Conservation (phyloP, 2,888 invertebrate species). For the Nemotelus pantherinus region DNA sequence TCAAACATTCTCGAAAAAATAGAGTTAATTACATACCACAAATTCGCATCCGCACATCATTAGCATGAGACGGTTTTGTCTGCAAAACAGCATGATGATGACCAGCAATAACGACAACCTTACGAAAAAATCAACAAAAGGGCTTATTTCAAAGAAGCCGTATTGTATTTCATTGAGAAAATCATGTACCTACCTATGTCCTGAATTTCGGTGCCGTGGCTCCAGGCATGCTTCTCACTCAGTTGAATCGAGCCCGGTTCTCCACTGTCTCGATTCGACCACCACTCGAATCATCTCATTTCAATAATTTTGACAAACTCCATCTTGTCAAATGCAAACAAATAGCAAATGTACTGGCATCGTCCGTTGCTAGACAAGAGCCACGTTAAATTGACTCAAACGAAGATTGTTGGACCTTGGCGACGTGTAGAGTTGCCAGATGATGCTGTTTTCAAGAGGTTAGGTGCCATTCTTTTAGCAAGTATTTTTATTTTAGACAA, state of each 20-base stretch:
- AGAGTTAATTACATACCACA: constrained; percentile 9
- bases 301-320: constrained; percentile 50
- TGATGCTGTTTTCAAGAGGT: not conserved
- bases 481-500: too few species aligned
- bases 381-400: constrained; percentile 31
- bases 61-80: not conserved
- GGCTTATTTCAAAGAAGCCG: constrained; percentile 3
- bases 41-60: not conserved
- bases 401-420: constrained; percentile 31
- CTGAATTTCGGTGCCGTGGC: not conserved
- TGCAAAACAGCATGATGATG: not conserved
- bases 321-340: constrained; percentile 47
- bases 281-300: constrained; percentile 31
- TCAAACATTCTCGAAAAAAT: not conserved
- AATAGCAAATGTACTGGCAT: constrained; percentile 33
- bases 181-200: constrained; percentile 6
- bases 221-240: too few species aligned
- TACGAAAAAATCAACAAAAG: not conserved
- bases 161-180: constrained; percentile 23
- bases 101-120: constrained; percentile 1
- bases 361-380: constrained; percentile 6
- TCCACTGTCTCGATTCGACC: not conserved
- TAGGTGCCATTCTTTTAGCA: too few species aligned
- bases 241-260: constrained; percentile 3
- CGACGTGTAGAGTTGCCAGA: constrained; percentile 16